Base-by-base conservation (phyloP, 2,113 vertebrate genomes). In the Podarcis muralis region DNA sequence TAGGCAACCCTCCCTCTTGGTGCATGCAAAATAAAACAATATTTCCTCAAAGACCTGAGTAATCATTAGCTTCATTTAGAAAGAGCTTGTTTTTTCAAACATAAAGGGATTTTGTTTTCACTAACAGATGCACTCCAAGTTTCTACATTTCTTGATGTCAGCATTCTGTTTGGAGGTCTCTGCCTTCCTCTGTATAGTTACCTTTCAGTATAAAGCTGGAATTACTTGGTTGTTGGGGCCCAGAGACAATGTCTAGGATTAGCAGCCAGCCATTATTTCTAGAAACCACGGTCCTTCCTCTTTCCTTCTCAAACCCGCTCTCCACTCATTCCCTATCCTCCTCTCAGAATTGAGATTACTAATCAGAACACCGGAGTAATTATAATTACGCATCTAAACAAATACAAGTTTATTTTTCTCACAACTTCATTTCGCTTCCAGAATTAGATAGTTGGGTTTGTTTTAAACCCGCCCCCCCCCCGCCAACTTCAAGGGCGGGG, bases 181-280 rank as follows among this genome's bases (percentile, higher is more conserved):
- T 32, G 30, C n/a, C 40, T 83, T 75, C 57, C 62, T 27, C 22
- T 25, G 12, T 66, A 20, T 66, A 27, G 30, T 76, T 27, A 82
- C 53, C 18, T 75, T 40, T 59, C 20, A 81, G 13, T 84, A 18
- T 81, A 81, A 90, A 86, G 65, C 86, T 77, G 85, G 87, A 87
- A 89, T 92, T 87, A 84, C 90, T 95, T 90, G 89, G 76, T 91
- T 93, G 74, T 66, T 40, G 57, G 23, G 30, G 18, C 22, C 18
- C 27, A 40, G 20, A n/a, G 32, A 59, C 22, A 48, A 74, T 37
- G 27, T 62, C 15, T 53, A 6, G 37, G 23, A 13, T 30, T 88
- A 48, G 40, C 72, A 76, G 22, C 30, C 43, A 43, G 16, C n/a
- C 16, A 11, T 25, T 27, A 11, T 22, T 59, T 59, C 43, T 83